Evolutionary conservation across 2,888 invertebrate genomes (phyloP).

Genomic region (Pandemis corylana): DNA sequence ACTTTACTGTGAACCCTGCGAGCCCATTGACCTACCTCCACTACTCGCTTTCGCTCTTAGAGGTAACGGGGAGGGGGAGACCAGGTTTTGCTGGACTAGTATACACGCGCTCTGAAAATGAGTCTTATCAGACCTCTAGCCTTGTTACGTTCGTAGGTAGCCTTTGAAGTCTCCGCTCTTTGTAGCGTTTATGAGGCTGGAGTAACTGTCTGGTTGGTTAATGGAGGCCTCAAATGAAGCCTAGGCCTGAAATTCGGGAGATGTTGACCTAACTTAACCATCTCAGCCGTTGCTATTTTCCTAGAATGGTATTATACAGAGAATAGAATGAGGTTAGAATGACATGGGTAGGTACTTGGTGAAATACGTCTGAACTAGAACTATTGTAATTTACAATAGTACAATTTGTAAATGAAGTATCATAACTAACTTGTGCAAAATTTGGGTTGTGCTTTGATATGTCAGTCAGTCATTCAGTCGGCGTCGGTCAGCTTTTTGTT

Average conservation of each 20-base stretch:
- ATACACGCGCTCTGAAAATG: constrained; percentile 62
- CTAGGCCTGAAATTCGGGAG: constrained; percentile 2
- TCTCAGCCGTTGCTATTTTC: not conserved
- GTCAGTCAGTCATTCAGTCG: no score
- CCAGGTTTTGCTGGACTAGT: constrained; percentile 53
- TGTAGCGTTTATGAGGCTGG: not conserved
- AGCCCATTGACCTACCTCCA: constrained; percentile 66
- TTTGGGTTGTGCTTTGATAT: no score
- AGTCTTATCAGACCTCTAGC: constrained; percentile 65
- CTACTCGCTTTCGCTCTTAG: constrained; percentile 46
- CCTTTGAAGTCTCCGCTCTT: constrained; percentile 51
- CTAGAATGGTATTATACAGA: not conserved
- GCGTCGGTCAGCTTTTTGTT: no score
- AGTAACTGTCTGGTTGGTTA: not conserved
- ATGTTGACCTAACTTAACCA: not conserved
- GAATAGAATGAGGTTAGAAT: not conserved
- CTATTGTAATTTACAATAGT: no score
- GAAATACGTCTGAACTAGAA: not conserved
- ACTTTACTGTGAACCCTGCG: constrained; percentile 57
- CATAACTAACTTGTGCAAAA: no score
- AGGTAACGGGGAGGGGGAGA: constrained; percentile 46
- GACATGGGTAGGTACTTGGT: not conserved
- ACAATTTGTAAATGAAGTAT: no score
- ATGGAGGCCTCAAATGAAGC: not conserved
- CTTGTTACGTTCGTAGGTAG: constrained; percentile 61